Conservation (phyloP, 92 coral and sea anemone species). For the Anthopleura xanthogrammica region DNA sequence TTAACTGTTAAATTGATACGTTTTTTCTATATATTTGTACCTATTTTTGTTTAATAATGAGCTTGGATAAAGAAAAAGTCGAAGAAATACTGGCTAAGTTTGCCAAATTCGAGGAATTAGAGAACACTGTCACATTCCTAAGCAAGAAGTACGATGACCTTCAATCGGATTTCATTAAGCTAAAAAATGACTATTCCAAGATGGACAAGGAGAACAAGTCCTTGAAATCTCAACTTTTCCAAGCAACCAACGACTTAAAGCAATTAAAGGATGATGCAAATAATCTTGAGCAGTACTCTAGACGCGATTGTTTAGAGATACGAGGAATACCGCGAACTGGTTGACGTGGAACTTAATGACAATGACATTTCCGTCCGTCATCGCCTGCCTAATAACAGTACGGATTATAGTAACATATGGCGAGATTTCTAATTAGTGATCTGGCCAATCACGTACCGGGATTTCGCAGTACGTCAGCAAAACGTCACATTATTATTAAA, state of each 20-base stretch:
- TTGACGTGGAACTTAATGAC: not conserved
- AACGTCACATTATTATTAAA: too few relatives aligned
- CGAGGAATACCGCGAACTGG: too few relatives aligned
- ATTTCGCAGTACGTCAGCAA: too few relatives aligned
- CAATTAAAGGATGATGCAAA: not conserved
- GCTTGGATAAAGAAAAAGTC: not conserved
- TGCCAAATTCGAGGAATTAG: not conserved
- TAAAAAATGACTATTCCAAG: not conserved
- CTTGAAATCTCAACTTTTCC: too few relatives aligned
- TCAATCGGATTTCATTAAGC: not conserved
- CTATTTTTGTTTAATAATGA: not conserved
- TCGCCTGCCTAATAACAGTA: too few relatives aligned
- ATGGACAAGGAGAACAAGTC: not conserved
- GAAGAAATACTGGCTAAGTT: not conserved
- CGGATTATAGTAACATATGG: too few relatives aligned
- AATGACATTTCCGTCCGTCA: constrained; percentile 32
- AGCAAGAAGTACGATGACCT: not conserved
- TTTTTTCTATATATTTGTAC: too few relatives aligned
- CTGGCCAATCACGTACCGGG: too few relatives aligned
- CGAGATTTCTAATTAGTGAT: too few relatives aligned
- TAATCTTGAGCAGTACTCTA: not conserved
- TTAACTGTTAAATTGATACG: too few relatives aligned
- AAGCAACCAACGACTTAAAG: too few relatives aligned
- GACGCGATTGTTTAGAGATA: too few relatives aligned
- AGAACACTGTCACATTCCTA: not conserved